Evolutionary conservation across 2,113 vertebrate genomes (phyloP), one percentile per base, ranked within the genome.

Genomic region (Morone chrysops): DNA sequence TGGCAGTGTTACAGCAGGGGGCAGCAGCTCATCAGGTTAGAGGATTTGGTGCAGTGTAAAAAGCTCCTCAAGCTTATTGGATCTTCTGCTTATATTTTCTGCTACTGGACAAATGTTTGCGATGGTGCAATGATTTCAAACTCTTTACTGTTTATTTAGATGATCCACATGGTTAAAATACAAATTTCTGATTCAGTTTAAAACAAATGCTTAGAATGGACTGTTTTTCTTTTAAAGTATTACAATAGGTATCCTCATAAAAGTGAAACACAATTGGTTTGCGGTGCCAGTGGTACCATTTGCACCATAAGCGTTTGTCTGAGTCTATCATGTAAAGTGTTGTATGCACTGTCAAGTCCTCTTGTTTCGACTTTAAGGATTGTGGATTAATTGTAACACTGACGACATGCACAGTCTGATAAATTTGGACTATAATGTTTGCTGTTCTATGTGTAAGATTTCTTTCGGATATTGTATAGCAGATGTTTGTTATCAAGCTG

Each of bases 1-100:
- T 65, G 11, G 40, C 66, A 65, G 20, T 70, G 0, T 41, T 48
- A 76, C 94, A 86, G 87, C 85, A 94, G 94, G 85, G 91, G 90
- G 94, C 90, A 94, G 90, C 84, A 90, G n/a, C 59, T 81, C 81
- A 36, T 72, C 74, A 82, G 18, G 18, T 72, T 45, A 45, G 14
- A 74, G 22, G 47, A 59, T 1, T 25, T 50, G 51, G 17, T 78
- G 77, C 60, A 74, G n/a, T 47, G 20, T 6, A 1, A 67, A 31
- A 3, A 67, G 9, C 1, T 80, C 36, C 16, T 9, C 51, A 3
- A 14, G 13, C 4, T 68, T 20, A 47, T 38, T n/a, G 43, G 40
- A 76, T 38, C 13, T 36, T 76, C 13, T 54, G 38, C 50, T 48
- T 41, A 57, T 68, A 59, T 73, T 54, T 41, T 16, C 50, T 56